Conservation (phyloP, 2,797 vertebrate species). For the Protosalanx chinensis region DNA sequence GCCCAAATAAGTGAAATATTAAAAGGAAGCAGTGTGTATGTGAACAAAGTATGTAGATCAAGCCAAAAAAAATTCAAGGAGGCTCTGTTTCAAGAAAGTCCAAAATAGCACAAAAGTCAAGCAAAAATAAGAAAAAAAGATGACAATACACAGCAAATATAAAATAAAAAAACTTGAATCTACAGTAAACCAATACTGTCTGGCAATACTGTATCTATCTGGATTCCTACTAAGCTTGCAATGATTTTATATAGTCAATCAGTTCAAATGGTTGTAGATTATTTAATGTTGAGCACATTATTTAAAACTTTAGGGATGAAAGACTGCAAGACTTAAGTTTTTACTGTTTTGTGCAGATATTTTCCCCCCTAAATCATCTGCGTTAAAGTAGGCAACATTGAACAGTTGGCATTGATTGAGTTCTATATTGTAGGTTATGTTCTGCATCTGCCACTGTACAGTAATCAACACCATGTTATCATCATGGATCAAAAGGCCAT, state of each 20-base stretch:
- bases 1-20: neutral
- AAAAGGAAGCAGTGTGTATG: neutral
- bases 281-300: neutral
- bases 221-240: neutral
- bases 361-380: neutral
- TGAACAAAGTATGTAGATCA: neutral
- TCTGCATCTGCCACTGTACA: neutral
- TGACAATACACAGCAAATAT: neutral
- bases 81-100: neutral
- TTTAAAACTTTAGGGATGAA: neutral
- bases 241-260: neutral
- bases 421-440: neutral
- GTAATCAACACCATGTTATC: neutral
- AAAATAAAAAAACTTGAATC: too few relatives aligned
- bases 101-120: slow-evolving; percentile 6
- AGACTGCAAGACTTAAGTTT: too few relatives aligned
- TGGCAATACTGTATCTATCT: neutral
- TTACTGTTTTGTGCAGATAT: too few relatives aligned
- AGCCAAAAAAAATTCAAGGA: neutral
- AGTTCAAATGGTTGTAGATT: neutral
- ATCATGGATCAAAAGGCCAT: too few relatives aligned
- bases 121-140: neutral
- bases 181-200: slow-evolving; percentile 9
- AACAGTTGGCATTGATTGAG: neutral
- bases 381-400: neutral